Evolutionary conservation across 2,113 vertebrate species (phyloP).

Genomic region (Abramis brama): DNA sequence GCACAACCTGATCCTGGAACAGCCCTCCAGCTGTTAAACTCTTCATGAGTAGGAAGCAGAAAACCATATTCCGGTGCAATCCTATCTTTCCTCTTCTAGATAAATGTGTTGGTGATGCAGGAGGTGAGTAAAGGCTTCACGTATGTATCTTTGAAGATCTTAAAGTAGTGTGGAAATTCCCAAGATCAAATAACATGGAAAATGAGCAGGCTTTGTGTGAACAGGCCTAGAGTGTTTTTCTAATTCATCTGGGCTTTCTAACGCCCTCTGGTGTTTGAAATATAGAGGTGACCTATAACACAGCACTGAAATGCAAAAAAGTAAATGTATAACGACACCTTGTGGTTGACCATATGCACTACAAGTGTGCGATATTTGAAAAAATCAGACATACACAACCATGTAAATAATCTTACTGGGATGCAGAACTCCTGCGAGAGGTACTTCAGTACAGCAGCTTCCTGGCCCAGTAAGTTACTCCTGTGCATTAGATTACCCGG

Average conservation of each 20-base stretch:
- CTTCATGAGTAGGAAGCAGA: background rate
- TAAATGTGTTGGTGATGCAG: background rate
- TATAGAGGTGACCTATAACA: background rate
- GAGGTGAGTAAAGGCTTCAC: background rate
- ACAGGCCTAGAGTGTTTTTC: background rate
- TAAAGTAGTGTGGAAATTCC: constrained; percentile 19
- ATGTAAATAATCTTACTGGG: constrained; percentile 73
- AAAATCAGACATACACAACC: background rate
- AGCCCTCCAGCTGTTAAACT: background rate
- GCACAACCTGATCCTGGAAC: background rate
- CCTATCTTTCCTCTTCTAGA: constrained; percentile 3
- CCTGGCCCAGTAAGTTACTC: constrained; percentile 79
- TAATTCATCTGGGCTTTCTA: background rate
- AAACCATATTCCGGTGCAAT: constrained; percentile 9
- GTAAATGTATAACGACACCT: background rate
- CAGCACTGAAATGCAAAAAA: background rate
- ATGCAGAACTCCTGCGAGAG: constrained; percentile 86
- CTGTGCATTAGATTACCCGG: constrained; percentile 81
- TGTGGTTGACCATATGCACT: background rate
- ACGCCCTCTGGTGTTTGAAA: background rate
- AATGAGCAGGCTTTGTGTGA: background rate
- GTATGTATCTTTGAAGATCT: background rate
- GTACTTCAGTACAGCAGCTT: constrained; percentile 81
- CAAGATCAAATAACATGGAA: constrained; percentile 16
- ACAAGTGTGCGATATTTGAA: background rate